phyloP scores from a whole-genome alignment of 30 jellyfish, hydroid and myxozoan genomes.

The Aurelia aurita complex sp. Pacific region DNA sequence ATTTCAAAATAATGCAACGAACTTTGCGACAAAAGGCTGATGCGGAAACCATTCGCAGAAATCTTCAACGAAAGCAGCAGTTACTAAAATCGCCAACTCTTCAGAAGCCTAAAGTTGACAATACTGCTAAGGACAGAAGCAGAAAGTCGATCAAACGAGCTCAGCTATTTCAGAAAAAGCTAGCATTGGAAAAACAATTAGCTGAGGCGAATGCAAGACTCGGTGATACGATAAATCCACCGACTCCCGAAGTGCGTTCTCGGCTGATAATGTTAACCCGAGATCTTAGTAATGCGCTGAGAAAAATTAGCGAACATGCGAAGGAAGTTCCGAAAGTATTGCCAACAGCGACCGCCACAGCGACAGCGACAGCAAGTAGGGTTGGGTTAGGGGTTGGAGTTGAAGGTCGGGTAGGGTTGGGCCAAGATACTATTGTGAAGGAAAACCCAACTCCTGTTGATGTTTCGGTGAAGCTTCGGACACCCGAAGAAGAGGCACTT shows the following conservation, averaged over 20 bases:
- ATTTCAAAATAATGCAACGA: constrained; percentile 63
- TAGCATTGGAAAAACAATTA: constrained; percentile 76
- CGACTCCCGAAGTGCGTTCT: constrained; percentile 12
- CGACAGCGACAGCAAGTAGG: constrained; percentile 4
- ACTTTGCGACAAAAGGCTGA: constrained; percentile 54
- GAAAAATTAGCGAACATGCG: constrained; percentile 37
- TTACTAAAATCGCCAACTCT: constrained; percentile 45
- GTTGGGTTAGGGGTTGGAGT: too few relatives aligned
- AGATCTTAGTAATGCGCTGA: constrained; percentile 15
- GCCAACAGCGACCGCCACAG: constrained; percentile 4
- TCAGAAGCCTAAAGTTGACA: constrained; percentile 41
- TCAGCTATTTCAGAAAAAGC: constrained; percentile 80
- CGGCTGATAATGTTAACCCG: constrained; percentile 30
- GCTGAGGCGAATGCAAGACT: constrained; percentile 83
- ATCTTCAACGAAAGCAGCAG: constrained; percentile 45
- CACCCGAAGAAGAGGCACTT: constrained; percentile 36
- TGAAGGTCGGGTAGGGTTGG: too few relatives aligned
- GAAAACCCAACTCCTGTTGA: not conserved
- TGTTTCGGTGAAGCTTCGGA: not conserved
- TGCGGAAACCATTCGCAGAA: constrained; percentile 46
- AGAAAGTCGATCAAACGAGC: constrained; percentile 91
- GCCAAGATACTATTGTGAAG: too few relatives aligned
- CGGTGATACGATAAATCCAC: constrained; percentile 52
- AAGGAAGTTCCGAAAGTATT: not conserved
- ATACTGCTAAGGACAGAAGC: constrained; percentile 68